Base-by-base conservation (phyloP, 2,113 vertebrate genomes). In the Oceanodroma tethys region DNA sequence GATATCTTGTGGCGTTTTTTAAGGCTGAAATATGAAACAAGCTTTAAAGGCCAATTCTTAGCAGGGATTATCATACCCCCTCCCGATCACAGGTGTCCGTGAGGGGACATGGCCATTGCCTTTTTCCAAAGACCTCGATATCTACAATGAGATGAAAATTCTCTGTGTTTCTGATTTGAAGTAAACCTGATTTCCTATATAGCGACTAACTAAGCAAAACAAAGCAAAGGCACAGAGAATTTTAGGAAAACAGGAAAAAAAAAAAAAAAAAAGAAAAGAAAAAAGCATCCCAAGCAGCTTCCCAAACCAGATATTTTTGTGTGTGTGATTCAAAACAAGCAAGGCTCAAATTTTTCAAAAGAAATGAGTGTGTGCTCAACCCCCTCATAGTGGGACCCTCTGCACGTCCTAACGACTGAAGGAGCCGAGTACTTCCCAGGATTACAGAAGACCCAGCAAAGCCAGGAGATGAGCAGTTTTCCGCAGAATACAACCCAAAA, bases 21-120 rank as follows among this genome's bases (percentile, higher is more conserved):
- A 47, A 65, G 40, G 68, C 16, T 67, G 32, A 81, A 70, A 43
- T 10, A 36, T 0, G 6, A 66, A 80, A 65, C 11, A 42, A 65
- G 42, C 7, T 36, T 48, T 26, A 36, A 71, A 75, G 11, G 26
- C 10, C 19, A 42, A 59, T 30, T 26, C 6, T 43, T 15, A 19
- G 14, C 0, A 5, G 5, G 13, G 23, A n/a, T 45, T 26, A 4
- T 48, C 3, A 0, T 3, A 7, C 11, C 56, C 26, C 8, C 7
- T 45, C n/a, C n/a, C 0, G 26, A 11, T 26, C 62, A 12, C 13
- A 5, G 42, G 36, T 22, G 36, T 13, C 65, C 19, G 0, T 0
- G 36, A 23, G n/a, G 26, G 13, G 9, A 81, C 1, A 5, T 1
- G 48, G 42, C 27, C 9, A 1, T 1, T 6, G 40, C 47, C 29